Conservation (phyloP, 2,888 invertebrate species). For the Alviniconcha strummeri region DNA sequence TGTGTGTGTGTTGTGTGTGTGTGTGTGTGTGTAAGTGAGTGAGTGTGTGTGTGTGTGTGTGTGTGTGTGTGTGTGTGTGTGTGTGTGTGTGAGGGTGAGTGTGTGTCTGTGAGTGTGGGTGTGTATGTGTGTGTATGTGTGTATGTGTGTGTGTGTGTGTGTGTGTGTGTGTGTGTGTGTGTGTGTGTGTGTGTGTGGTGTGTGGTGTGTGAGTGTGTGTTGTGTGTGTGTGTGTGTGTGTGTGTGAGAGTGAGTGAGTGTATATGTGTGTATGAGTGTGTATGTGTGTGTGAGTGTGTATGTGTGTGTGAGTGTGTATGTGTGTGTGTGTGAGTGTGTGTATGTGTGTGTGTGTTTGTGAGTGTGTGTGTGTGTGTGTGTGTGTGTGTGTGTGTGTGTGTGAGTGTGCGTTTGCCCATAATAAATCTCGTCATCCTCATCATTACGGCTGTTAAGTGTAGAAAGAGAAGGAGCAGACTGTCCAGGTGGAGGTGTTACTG, state of each 20-base stretch:
- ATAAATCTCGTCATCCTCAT: no score
- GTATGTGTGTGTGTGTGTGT: conserved; percentile 11
- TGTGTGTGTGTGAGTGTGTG: no score
- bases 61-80: no score
- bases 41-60: no score
- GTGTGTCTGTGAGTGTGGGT: not conserved
- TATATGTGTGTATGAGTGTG: not conserved
- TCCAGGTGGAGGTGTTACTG: not conserved
- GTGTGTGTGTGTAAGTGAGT: not conserved
- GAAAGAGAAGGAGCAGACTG: no score
- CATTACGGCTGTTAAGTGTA: no score
- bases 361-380: conserved; percentile 11
- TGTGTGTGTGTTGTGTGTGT: not conserved
- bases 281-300: not conserved
- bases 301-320: conserved; percentile 17
- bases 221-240: not conserved
- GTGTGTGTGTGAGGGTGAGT: not conserved
- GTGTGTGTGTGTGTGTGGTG: not conserved
- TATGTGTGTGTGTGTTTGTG: no score
- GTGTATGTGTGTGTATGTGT: not conserved
- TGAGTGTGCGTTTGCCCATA: no score
- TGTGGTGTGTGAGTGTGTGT: not conserved
- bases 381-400: not conserved
- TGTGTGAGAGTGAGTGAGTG: no score
- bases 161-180: not conserved